A percentile compares a stretch with the other conserved stretches of the same genome.
These are phyloP conservation scores for Creontiades dilutus DNA, from an alignment of 2,888 invertebrate genomes.

Conservation along the genomic window DNA sequence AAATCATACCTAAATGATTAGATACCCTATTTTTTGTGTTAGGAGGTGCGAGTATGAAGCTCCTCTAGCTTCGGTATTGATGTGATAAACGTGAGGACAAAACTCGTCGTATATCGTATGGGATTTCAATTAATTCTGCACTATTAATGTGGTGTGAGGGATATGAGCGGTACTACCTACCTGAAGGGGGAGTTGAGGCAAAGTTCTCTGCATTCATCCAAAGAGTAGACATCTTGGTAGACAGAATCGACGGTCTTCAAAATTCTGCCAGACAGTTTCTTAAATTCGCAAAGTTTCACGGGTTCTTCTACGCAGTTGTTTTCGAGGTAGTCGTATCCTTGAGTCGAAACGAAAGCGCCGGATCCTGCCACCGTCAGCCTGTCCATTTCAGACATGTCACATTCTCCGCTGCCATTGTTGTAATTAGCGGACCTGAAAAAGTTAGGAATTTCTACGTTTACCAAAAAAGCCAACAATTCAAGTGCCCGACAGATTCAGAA, in stretches of 20 bases:
- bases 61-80: too few species aligned
- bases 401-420: constrained; percentile 90
- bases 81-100: too few species aligned
- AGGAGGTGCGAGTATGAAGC: neutral
- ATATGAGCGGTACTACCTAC: neutral
- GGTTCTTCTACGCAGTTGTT: constrained; percentile 96
- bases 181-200: constrained; percentile 92
- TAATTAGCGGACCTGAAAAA: constrained; percentile 91
- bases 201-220: constrained; percentile 92
- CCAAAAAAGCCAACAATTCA: too few species aligned
- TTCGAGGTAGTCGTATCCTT: constrained; percentile 89
- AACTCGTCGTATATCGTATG: too few species aligned
- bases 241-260: constrained; percentile 96
- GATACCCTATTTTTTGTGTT: too few species aligned
- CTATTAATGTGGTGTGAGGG: too few species aligned
- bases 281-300: constrained; percentile 96
- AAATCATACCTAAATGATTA: neutral
- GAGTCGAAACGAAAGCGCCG: constrained; percentile 84
- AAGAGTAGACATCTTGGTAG: constrained; percentile 92
- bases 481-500: too few species aligned
- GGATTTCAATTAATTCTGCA: too few species aligned
- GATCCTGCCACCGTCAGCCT: constrained; percentile 92
- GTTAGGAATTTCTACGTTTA: neutral
- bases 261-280: constrained; percentile 91
- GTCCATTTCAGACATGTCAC: constrained; percentile 94